phyloP scores from a whole-genome alignment of 2,888 invertebrate species.

The Palloptera scutellata region DNA sequence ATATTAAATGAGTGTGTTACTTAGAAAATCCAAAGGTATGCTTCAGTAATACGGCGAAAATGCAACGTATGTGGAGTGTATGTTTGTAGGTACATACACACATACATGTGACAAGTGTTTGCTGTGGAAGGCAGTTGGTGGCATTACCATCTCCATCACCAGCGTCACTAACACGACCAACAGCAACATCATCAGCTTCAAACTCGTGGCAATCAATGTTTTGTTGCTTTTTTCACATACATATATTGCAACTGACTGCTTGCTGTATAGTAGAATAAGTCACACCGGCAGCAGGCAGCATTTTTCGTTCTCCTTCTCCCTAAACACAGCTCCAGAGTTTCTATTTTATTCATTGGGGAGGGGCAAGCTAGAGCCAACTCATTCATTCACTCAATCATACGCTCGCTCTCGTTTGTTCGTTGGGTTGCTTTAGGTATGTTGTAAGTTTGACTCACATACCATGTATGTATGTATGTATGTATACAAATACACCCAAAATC shows the following conservation, averaged over 20 bases:
- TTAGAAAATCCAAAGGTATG: conserved; percentile 64
- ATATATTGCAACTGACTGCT: conserved; percentile 1
- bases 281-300: neutral
- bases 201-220: conserved; percentile 26
- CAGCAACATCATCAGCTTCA: conserved; percentile 7
- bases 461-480: neutral
- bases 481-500: conserved; percentile 46
- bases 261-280: conserved; percentile 6
- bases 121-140: conserved; percentile 8
- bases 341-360: conserved; percentile 17
- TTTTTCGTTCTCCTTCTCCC: neutral
- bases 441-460: no score
- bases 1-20: conserved; percentile 65
- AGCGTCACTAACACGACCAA: neutral
- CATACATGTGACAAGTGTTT: conserved; percentile 15
- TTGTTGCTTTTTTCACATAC: neutral
- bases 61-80: conserved; percentile 25
- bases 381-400: neutral
- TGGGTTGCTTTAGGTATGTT: no score
- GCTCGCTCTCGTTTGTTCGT: neutral
- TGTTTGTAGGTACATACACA: conserved; percentile 12
- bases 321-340: neutral
- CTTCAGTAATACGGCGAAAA: conserved; percentile 50
- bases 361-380: conserved; percentile 6
- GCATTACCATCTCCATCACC: conserved; percentile 15